phyloP scores from a whole-genome alignment of 2,113 vertebrate genomes.

The Spizaetus ornatus region DNA sequence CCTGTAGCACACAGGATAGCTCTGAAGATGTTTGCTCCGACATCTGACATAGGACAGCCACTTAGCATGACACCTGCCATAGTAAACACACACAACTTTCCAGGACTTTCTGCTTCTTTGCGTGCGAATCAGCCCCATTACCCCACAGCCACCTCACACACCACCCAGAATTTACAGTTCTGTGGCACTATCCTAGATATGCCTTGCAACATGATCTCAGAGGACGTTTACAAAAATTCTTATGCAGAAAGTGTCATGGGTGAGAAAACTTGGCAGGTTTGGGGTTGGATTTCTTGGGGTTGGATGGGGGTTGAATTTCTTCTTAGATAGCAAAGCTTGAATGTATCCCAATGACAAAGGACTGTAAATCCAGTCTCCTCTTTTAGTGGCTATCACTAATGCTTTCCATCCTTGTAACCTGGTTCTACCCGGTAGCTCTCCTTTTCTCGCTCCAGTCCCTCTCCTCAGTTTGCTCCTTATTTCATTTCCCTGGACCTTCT shows the following conservation, averaged over 20 bases:
- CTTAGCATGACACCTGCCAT: background rate
- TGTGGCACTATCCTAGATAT: background rate
- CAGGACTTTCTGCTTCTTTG: background rate
- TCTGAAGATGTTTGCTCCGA: background rate
- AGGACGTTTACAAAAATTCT: background rate
- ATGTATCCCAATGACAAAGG: background rate
- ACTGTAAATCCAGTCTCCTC: background rate
- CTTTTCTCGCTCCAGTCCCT: background rate
- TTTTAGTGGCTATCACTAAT: background rate
- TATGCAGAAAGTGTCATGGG: background rate
- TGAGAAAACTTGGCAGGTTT: background rate
- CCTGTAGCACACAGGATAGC: too few species aligned
- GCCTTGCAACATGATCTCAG: background rate
- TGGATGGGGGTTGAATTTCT: background rate
- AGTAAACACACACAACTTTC: background rate
- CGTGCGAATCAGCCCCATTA: rapidly evolving
- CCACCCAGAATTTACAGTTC: background rate
- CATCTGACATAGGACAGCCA: background rate
- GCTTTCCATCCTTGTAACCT: background rate
- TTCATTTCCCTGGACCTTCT: background rate
- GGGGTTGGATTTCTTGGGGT: background rate
- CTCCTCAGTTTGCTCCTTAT: background rate
- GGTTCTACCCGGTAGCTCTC: background rate
- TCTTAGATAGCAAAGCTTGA: background rate
- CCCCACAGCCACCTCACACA: rapidly evolving